Evolutionary conservation across 2,113 vertebrate genomes (phyloP).

Genomic region (Pygoscelis antarcticus): DNA sequence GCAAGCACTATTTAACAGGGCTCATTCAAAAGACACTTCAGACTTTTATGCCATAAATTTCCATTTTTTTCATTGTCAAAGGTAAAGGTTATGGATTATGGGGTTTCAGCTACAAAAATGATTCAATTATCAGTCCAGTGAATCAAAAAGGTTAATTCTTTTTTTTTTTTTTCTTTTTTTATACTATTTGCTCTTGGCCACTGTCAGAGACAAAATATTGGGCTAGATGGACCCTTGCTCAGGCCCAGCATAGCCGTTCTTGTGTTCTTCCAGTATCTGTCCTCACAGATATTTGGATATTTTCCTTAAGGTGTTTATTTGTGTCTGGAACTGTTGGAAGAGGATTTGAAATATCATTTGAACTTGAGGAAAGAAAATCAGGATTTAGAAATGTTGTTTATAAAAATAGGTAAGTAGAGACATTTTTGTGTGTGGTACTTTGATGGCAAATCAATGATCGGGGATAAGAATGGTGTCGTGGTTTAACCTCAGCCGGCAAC

Average conservation of each 20-base stretch:
- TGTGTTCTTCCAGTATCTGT: not conserved
- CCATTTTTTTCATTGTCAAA: not conserved
- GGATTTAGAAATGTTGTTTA: not conserved
- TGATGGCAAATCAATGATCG: rapidly evolving
- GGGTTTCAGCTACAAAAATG: not conserved
- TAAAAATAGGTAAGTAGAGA: not conserved
- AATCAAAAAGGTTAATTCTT: not conserved
- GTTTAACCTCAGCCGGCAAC: no score
- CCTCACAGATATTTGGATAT: not conserved
- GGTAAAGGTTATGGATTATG: not conserved
- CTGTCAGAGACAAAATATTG: not conserved
- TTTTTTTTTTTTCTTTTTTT: not conserved
- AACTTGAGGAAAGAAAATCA: not conserved
- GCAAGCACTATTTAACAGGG: not conserved
- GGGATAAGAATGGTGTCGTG: not conserved
- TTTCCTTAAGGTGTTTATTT: not conserved
- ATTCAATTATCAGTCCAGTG: not conserved
- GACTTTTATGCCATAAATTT: not conserved
- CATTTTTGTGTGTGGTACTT: not conserved
- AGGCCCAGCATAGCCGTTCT: not conserved
- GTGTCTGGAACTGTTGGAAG: not conserved
- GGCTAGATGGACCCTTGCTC: not conserved
- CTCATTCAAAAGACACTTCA: not conserved
- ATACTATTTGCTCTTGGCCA: not conserved
- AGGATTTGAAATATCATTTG: not conserved